These are phyloP conservation scores for Rotaria macrura DNA, from an alignment of 2,888 invertebrate species.

Conservation along the genomic window DNA sequence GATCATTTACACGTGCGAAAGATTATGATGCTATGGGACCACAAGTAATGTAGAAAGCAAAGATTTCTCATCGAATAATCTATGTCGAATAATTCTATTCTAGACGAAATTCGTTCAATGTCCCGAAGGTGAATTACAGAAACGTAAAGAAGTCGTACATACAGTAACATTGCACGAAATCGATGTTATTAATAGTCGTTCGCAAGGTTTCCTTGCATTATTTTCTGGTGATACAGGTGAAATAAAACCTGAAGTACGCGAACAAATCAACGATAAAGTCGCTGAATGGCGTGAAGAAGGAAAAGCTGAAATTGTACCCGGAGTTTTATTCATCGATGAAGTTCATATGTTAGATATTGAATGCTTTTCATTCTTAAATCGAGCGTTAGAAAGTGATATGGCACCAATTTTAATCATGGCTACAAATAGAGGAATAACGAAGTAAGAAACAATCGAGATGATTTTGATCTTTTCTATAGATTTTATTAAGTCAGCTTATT, in stretches of 20 bases:
- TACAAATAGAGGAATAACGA: slow-evolving; percentile 82
- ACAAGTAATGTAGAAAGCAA: no score
- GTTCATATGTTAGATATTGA: slow-evolving; percentile 98
- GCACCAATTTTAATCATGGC: slow-evolving; percentile 97
- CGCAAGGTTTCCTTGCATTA: slow-evolving; percentile 88
- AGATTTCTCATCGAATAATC: no score
- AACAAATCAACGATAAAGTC: slow-evolving; percentile 92
- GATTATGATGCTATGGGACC: slow-evolving; percentile 93
- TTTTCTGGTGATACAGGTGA: slow-evolving; percentile 99
- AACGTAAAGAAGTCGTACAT: slow-evolving; percentile 87
- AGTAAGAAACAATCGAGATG: not conserved
- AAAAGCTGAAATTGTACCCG: slow-evolving; percentile 95
- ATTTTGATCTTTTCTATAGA: no score
- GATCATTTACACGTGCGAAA: slow-evolving; percentile 85
- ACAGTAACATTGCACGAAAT: slow-evolving; percentile 95
- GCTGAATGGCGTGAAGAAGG: slow-evolving; percentile 98
- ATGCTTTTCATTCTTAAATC: slow-evolving; percentile 92
- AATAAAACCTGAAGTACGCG: slow-evolving; percentile 89
- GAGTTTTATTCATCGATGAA: slow-evolving; percentile 86
- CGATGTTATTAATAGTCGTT: slow-evolving; percentile 94
- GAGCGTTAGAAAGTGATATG: slow-evolving; percentile 90
- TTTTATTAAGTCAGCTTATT: no score
- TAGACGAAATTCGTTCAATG: slow-evolving; percentile 79
- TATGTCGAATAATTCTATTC: no score
- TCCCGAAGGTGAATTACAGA: slow-evolving; percentile 94